Base-by-base conservation (phyloP, 2,888 invertebrate genomes). In the Lasioglossum malachurum region DNA sequence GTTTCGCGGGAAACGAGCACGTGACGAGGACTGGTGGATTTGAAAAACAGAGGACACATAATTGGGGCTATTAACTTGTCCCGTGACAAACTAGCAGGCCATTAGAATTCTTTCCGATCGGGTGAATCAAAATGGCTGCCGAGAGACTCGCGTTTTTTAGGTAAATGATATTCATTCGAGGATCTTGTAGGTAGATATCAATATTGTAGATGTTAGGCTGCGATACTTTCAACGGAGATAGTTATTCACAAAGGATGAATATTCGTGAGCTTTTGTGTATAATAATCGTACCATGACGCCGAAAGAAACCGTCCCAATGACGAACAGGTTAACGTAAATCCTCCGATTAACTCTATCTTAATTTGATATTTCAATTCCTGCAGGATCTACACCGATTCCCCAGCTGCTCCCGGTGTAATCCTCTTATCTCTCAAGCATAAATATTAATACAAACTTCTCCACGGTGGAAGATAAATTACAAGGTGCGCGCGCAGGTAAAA, bases 61-160 rank as follows among this genome's bases (percentile, higher is more conserved):
- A 41, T 74, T 8, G 75, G 72, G 46, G 84, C 74, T 82, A 82
- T 87, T 89, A 91, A 89, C 85, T 88, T 88, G 87, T 77, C 71
- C 46, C 23, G 8, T 19, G 57, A 38, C 5, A 38, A 57, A 27
- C 14, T 2, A 0, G 3, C 60, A 2, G 19, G 27, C 44, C 23
- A 14, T 67, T 67, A 14, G 35, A 77, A 77, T 77, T 44, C 41
- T 16, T 57, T 8, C 7, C 38, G 69, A 77, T 77, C 27, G 31
- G 14, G 27, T 16, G 49, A 73, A 31, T 35, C 73, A 31, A 49
- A 19, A 49, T 73, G 49, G 49, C 46, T 4, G 73, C 35, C 73
- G 31, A 1, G 10, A 31, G 46, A 31, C n/a, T 27, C 0, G 14
- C 5, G 14, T 14, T 44, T 46, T 14, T 4, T 27, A 5, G 16